phyloP scores from a whole-genome alignment of 2,113 vertebrate species.

The Eidolon helvum region DNA sequence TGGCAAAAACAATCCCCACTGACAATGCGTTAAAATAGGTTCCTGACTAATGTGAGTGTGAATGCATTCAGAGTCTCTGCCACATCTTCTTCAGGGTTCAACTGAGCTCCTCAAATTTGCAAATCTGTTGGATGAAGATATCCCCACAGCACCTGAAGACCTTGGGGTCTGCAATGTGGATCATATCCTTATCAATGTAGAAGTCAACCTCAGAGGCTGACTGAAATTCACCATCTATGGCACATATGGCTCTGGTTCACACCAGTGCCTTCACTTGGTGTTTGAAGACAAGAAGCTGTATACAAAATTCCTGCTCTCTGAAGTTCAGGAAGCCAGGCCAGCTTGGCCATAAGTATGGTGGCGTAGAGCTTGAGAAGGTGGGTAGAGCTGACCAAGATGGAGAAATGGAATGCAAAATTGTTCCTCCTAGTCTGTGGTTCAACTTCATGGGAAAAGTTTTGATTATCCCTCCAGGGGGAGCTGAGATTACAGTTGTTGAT shows the following conservation, averaged over 20 bases:
- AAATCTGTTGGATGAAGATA: neutral
- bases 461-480: neutral
- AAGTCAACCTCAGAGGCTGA: slow-evolving; percentile 98
- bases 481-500: neutral
- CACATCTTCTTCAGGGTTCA: slow-evolving; percentile 87
- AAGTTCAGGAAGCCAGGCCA: slow-evolving; percentile 96
- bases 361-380: slow-evolving; percentile 95
- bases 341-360: slow-evolving; percentile 96
- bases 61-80: slow-evolving; percentile 79
- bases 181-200: slow-evolving; percentile 93
- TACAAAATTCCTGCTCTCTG: slow-evolving; percentile 95
- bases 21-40: neutral
- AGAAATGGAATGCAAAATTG: neutral
- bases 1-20: neutral
- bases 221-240: slow-evolving; percentile 96
- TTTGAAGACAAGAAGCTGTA: slow-evolving; percentile 97
- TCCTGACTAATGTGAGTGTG: neutral
- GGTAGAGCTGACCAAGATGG: neutral
- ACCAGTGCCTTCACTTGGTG: slow-evolving; percentile 99
- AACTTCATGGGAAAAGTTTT: neutral
- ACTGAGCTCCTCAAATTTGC: slow-evolving; percentile 77
- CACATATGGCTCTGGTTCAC: slow-evolving; percentile 98
- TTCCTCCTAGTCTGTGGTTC: neutral
- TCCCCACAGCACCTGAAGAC: no score
- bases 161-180: neutral